Conservation (phyloP, 2,888 invertebrate genomes). For the Habrosyne pyritoides region DNA sequence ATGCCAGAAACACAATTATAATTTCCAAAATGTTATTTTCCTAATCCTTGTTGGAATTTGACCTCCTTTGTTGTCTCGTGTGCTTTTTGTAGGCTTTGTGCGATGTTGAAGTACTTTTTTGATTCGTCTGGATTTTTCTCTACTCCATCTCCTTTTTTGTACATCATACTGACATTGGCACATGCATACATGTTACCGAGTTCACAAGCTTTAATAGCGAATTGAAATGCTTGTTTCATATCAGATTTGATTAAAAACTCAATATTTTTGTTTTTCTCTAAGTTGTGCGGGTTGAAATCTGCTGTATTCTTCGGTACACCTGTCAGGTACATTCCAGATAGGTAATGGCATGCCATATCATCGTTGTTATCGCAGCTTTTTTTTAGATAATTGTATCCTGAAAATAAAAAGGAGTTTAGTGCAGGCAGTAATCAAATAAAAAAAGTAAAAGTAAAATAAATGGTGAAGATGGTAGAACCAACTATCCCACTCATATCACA, state of each 20-base stretch:
- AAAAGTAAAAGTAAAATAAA: too few species aligned
- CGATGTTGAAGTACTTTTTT: conserved; percentile 88
- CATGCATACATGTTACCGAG: conserved; percentile 94
- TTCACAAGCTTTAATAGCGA: conserved; percentile 91
- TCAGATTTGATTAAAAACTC: conserved; percentile 86
- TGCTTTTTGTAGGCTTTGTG: conserved; percentile 88
- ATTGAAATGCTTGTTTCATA: conserved; percentile 90
- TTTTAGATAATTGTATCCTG: conserved; percentile 84
- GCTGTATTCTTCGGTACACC: conserved; percentile 86
- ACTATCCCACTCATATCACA: not conserved
- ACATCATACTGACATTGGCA: conserved; percentile 95
- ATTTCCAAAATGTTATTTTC: conserved; percentile 34
- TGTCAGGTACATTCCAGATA: conserved; percentile 90
- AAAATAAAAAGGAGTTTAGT: too few species aligned
- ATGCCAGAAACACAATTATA: conserved; percentile 18
- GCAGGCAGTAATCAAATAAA: too few species aligned
- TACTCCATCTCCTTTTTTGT: conserved; percentile 92
- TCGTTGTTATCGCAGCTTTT: conserved; percentile 84
- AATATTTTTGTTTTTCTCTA: conserved; percentile 66
- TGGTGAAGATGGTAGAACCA: too few species aligned
- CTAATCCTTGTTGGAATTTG: conserved; percentile 84
- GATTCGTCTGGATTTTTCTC: conserved; percentile 88
- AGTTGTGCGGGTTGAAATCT: conserved; percentile 65
- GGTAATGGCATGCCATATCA: conserved; percentile 90
- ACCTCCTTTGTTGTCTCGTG: conserved; percentile 79